Percentiles rank a stretch among this genome's conserved stretches.
Conservation (phyloP, 2,113 vertebrate genomes). For the Indicator maculatus region DNA sequence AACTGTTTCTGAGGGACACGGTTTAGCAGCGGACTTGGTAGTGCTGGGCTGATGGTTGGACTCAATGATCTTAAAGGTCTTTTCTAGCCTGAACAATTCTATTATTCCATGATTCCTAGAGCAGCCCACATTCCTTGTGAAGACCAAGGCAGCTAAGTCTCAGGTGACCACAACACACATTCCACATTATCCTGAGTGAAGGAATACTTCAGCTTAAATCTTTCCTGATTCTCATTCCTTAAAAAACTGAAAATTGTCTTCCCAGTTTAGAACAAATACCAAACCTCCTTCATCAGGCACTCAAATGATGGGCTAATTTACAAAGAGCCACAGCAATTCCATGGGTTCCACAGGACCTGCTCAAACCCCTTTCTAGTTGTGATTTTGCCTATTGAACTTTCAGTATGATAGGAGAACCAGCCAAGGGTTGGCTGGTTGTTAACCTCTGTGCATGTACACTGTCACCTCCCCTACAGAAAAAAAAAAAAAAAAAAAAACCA, state of each 20-base stretch:
- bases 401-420: accelerated
- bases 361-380: neutral
- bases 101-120: neutral
- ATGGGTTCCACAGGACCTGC: accelerated
- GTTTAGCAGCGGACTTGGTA: too few relatives aligned
- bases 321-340: neutral
- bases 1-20: too few relatives aligned
- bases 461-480: neutral
- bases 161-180: too few relatives aligned
- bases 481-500: neutral
- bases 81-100: too few relatives aligned
- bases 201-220: neutral
- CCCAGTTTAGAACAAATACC: neutral
- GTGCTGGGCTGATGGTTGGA: too few relatives aligned
- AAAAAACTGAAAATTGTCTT: neutral
- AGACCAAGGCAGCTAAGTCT: neutral
- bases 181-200: neutral
- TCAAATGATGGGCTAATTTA: neutral
- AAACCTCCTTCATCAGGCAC: neutral
- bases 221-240: neutral
- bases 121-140: neutral
- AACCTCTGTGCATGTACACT: neutral
- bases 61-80: too few relatives aligned
- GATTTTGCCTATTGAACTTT: neutral
- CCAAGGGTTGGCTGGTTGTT: neutral